Base-by-base conservation (phyloP, 1,140 invertebrate genomes). In the Octopus bimaculoides region DNA sequence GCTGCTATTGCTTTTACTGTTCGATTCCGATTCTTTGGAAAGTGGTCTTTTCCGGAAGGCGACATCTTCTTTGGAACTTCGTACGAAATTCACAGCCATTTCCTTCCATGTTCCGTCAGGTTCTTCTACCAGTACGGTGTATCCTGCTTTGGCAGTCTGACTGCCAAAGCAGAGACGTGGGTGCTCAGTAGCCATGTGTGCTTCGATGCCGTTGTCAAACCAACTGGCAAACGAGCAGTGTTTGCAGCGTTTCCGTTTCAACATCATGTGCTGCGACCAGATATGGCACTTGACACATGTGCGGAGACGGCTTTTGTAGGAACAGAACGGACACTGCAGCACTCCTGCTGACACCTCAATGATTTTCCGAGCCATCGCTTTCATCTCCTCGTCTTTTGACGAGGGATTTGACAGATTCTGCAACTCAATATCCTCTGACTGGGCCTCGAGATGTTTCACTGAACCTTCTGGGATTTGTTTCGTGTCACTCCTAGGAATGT, bases 181-280 rank as follows among this genome's bases (percentile, higher is more conserved):
- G 26, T 75, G 74, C 52, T 75, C 74, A 41, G 52, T 75, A 41
- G 74, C 52, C 52, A 75, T 75, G 26, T 75, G 74, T 0, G 74
- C 26, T 52, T 75, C 41, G 74, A 75, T 75, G 6, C 74, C 74
- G 14, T 52, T 75, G 20, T 75, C 74, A 6, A 75, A 75, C 74
- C 74, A 75, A 53, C 74, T 75, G 41, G 52, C 74, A 75, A 75
- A 75, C 5, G 74, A 75, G 41, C 74, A 75, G 41, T 75, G 74
- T 10, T 52, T 52, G 74, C 74, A 75, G 4, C 52, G 20, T 53
- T 75, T 75, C 17, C 74, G 74, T 52, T 75, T 75, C 74, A 75
- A 41, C 26, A 75, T 52, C 74, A 75, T 75, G 20, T 75, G 74
- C 20, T 75, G 74, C 1, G 74, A 52, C 74, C 74, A 75, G 5